These are phyloP conservation scores for Chiloscyllium punctatum DNA, from an alignment of 2,797 vertebrate genomes.

Conservation along the genomic window DNA sequence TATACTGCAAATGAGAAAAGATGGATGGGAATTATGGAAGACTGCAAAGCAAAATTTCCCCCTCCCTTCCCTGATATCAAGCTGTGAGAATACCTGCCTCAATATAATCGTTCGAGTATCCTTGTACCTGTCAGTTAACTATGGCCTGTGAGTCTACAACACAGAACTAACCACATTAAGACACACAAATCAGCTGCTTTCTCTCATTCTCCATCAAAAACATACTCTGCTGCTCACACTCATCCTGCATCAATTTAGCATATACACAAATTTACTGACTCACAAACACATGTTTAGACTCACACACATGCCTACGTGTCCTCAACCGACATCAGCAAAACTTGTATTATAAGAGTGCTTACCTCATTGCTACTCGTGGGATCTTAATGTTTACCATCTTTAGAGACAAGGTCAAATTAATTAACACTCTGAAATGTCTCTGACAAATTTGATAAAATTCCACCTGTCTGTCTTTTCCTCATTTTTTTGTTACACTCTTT, in stretches of 20 bases:
- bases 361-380: neutral
- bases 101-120: neutral
- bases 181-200: neutral
- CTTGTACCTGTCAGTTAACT: neutral
- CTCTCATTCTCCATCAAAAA: neutral
- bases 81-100: neutral
- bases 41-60: too few relatives aligned
- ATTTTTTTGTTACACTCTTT: neutral
- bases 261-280: neutral
- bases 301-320: neutral
- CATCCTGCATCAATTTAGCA: neutral
- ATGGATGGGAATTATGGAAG: neutral
- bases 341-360: neutral
- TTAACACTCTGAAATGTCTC: neutral
- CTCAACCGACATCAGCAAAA: neutral
- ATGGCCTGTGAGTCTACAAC: neutral
- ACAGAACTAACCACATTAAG: neutral
- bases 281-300: neutral
- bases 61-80: neutral
- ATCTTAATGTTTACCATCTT: conserved; percentile 8
- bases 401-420: neutral
- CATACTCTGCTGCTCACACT: neutral
- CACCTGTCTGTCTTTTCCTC: neutral
- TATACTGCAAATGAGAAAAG: conserved; percentile 55
- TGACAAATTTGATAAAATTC: neutral